A percentile compares a stretch with the other conserved stretches of the same genome.
phyloP scores from a whole-genome alignment of 1,140 invertebrate species.

The Calycopis cecrops region DNA sequence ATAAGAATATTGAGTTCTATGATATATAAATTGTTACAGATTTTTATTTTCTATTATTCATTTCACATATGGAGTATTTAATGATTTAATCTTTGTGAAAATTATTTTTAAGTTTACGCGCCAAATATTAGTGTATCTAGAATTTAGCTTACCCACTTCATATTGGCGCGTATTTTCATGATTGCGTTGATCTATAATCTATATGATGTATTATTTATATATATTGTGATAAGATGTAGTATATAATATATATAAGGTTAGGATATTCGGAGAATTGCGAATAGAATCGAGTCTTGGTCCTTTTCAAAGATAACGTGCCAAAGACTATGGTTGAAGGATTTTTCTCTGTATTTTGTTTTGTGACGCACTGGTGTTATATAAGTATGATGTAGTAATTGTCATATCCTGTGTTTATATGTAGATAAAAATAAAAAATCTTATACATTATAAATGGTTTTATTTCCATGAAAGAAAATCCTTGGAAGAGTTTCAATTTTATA shows the following conservation, averaged over 20 bases:
- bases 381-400: constrained; percentile 62
- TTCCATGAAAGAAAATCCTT: not conserved
- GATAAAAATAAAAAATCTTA: constrained; percentile 66
- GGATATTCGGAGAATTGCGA: constrained; percentile 40
- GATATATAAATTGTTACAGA: too few species aligned
- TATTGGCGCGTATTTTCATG: too few species aligned
- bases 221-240: constrained; percentile 4
- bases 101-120: too few species aligned
- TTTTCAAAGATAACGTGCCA: constrained; percentile 71
- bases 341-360: constrained; percentile 43
- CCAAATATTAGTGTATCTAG: too few species aligned
- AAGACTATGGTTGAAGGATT: constrained; percentile 63
- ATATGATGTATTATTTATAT: too few species aligned
- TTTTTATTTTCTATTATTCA: too few species aligned
- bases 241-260: constrained; percentile 12
- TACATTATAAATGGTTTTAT: constrained; percentile 39
- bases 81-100: too few species aligned
- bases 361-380: constrained; percentile 65
- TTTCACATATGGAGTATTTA: too few species aligned
- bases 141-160: too few species aligned
- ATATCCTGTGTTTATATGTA: constrained; percentile 70
- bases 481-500: too few species aligned
- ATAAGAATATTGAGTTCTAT: too few species aligned
- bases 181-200: too few species aligned
- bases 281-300: constrained; percentile 63